Percentiles rank a stretch among this genome's conserved stretches.
Conservation (phyloP, 2,113 vertebrate genomes). For the Poecilia latipinna region DNA sequence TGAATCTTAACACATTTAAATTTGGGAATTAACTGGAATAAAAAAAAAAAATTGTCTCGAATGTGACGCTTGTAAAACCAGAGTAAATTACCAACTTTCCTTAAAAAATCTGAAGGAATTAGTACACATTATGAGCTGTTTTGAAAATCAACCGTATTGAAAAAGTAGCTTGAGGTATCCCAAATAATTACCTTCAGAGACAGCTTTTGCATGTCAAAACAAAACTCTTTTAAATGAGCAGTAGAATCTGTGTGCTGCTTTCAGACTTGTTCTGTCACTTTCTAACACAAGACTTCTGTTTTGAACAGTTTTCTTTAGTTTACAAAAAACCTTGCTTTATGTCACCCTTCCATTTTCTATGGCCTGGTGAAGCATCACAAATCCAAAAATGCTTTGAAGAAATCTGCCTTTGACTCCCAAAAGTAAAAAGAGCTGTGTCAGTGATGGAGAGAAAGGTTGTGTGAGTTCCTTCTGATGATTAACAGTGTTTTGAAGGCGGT, state of each 20-base stretch:
- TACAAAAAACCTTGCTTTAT: slow-evolving; percentile 4
- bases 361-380: slow-evolving; percentile 25
- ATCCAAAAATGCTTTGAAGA: slow-evolving; percentile 22
- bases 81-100: background rate
- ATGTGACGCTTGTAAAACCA: background rate
- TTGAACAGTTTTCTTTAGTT: slow-evolving; percentile 13
- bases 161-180: background rate
- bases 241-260: background rate
- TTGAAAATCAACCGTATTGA: background rate
- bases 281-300: background rate
- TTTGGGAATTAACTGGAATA: background rate
- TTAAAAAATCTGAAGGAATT: background rate
- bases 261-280: background rate
- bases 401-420: slow-evolving; percentile 34
- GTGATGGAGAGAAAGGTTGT: slow-evolving; percentile 23
- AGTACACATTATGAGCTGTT: background rate
- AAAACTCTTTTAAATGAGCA: slow-evolving; percentile 15
- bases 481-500: slow-evolving; percentile 58
- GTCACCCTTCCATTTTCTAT: slow-evolving; percentile 28
- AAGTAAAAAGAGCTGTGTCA: slow-evolving; percentile 31
- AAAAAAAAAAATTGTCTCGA: background rate
- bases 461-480: slow-evolving; percentile 65
- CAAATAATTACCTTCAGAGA: background rate
- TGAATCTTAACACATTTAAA: background rate
- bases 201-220: background rate